Evolutionary conservation across 2,888 invertebrate genomes (phyloP).

Genomic region (Drosophila yooni): DNA sequence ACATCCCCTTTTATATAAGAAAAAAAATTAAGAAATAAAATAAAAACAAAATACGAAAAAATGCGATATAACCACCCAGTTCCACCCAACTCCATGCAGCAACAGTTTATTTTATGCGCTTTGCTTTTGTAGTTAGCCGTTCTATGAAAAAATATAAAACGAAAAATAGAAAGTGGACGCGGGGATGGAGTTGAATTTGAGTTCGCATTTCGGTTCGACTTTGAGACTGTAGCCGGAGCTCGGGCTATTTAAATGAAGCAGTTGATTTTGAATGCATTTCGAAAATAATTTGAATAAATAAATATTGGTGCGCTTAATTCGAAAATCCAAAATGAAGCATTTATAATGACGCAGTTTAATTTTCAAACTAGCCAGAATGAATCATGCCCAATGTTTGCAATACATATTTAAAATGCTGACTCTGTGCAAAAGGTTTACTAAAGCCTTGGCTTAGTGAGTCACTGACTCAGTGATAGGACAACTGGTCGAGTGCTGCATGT

Average conservation of each 20-base stretch:
- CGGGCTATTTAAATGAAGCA: slow-evolving; percentile 15
- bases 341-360: slow-evolving; percentile 1
- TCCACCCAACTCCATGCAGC: slow-evolving; percentile 44
- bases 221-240: slow-evolving; percentile 6
- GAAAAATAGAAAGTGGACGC: neutral
- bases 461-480: slow-evolving; percentile 36
- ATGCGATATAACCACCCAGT: slow-evolving; percentile 21
- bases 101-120: slow-evolving; percentile 62
- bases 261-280: slow-evolving; percentile 31
- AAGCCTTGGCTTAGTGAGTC: slow-evolving; percentile 42
- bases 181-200: neutral
- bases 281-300: slow-evolving; percentile 9
- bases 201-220: slow-evolving; percentile 12
- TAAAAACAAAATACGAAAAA: slow-evolving; percentile 51
- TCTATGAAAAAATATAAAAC: neutral
- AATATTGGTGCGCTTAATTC: slow-evolving; percentile 1
- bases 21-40: slow-evolving; percentile 63
- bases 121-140: slow-evolving; percentile 43
- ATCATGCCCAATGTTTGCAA: slow-evolving; percentile 6
- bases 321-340: neutral
- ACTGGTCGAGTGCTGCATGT: slow-evolving; percentile 46
- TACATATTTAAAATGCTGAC: slow-evolving; percentile 14
- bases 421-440: slow-evolving; percentile 19
- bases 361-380: slow-evolving; percentile 11
- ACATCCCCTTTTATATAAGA: slow-evolving; percentile 37